These are phyloP conservation scores for Chaetops frenatus DNA, from an alignment of 2,113 vertebrate genomes.

Conservation along the genomic window DNA sequence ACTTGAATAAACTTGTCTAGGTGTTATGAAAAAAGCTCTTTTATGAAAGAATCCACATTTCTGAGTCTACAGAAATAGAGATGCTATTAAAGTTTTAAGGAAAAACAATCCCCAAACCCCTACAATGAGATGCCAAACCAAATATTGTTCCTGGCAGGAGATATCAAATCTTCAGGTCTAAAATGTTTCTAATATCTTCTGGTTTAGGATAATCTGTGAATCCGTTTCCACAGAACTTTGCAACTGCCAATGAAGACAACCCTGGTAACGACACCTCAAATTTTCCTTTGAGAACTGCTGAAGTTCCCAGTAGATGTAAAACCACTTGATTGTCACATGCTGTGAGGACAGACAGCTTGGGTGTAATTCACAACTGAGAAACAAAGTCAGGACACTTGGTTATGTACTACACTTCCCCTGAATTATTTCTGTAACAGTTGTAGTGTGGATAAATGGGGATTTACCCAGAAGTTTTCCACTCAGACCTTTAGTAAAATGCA, in stretches of 20 bases:
- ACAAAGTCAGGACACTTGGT: background rate
- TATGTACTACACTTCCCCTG: background rate
- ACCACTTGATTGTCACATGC: background rate
- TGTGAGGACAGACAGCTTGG: background rate
- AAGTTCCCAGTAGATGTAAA: background rate
- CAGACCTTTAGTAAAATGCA: background rate
- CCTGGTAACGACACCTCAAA: rapidly evolving
- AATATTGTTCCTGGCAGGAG: background rate
- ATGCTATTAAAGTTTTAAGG: background rate
- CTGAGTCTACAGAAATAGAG: background rate
- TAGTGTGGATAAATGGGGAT: rapidly evolving
- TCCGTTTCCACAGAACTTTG: background rate
- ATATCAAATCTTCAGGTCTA: background rate
- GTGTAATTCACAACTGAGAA: background rate
- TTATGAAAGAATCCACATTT: background rate
- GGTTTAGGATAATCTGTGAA: background rate
- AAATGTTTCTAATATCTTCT: background rate
- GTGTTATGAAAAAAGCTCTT: background rate
- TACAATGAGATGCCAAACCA: background rate
- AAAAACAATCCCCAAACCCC: background rate
- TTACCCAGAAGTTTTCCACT: background rate
- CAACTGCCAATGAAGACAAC: background rate
- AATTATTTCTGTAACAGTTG: background rate
- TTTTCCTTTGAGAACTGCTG: background rate
- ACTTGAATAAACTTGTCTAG: background rate